Base-by-base conservation (phyloP, 2,113 vertebrate species). In the Lasiurus borealis region DNA sequence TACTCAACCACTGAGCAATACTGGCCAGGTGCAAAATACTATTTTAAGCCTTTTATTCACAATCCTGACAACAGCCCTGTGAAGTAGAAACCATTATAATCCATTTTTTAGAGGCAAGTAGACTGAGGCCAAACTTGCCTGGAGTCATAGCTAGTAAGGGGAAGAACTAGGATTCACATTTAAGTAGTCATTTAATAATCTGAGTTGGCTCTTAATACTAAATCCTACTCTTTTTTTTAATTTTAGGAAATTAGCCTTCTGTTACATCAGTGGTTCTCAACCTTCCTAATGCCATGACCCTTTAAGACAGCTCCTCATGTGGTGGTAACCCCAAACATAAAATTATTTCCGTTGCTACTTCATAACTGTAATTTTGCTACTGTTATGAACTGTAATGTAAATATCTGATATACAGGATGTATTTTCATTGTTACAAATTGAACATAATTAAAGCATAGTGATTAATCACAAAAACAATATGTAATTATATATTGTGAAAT, bases 171-270 rank as follows among this genome's bases (percentile, higher is more conserved):
- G 29, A 10, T 69, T 91, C 6, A 25, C 54, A 59, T 8, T 66
- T 85, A 91, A 71, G 36, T 2, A 19, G 1, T 88, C 23, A 6
- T 57, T 76, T 72, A 66, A 40, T 29, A 72, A 27, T 40, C n/a
- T 73, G 19, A 57, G 8, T 88, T 80, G 83, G 59, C 2, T 86
- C 27, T 78, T 78, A 54, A n/a, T 73, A 36, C n/a, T 8, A 15
- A 16, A 11, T 71, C 25, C 34, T 84, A 8, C 7, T 52, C 3
- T 91, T 57, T 57, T 82, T 40, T 40, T 71, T 48, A 72, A 84
- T 87, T 95, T 40, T 59, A 87, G 36, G 31, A 88, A 83, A 78
- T 66, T 5, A 84, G 21, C n/a, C 23, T 75, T 87, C 83, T 76
- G 50, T 34, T 69, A 2, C 36, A 21, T 64, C 40, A 40, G 40